These are phyloP conservation scores for Biston stratarius DNA, from an alignment of 2,888 invertebrate genomes.

Conservation along the genomic window DNA sequence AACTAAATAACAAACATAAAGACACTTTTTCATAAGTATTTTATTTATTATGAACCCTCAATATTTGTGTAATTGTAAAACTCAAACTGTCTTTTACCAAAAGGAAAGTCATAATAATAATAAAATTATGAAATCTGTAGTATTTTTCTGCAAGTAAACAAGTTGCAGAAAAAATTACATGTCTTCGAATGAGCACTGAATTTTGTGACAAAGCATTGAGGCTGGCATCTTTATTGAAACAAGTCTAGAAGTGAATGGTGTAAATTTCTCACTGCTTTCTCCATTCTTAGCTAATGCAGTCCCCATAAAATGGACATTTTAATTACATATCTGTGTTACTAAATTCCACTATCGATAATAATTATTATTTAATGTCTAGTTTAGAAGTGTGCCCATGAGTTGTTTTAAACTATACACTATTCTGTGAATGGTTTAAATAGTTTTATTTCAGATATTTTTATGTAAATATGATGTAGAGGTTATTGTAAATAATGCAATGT, in stretches of 20 bases:
- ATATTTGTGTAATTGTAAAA: background rate
- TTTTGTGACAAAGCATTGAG: too few relatives aligned
- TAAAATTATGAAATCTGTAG: background rate
- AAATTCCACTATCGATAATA: background rate
- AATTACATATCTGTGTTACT: background rate
- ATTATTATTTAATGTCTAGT: background rate
- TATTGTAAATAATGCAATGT: constrained; percentile 29
- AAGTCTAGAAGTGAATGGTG: too few relatives aligned
- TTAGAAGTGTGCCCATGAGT: background rate
- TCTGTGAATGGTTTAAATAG: background rate
- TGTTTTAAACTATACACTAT: constrained; percentile 4
- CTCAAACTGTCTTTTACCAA: background rate
- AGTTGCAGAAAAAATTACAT: background rate
- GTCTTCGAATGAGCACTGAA: too few relatives aligned
- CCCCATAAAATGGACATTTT: background rate
- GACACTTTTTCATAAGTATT: background rate
- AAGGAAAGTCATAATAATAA: background rate
- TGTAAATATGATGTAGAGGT: constrained; percentile 19
- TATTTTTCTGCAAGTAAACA: background rate
- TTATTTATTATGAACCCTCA: background rate
- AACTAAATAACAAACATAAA: too few relatives aligned
- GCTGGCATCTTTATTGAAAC: too few relatives aligned
- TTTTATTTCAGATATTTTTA: constrained; percentile 2
- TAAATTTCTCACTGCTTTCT: too few relatives aligned
- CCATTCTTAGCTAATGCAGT: background rate